Base-by-base conservation (phyloP, 2,797 vertebrate species). In the Peromyscus nudipes region DNA sequence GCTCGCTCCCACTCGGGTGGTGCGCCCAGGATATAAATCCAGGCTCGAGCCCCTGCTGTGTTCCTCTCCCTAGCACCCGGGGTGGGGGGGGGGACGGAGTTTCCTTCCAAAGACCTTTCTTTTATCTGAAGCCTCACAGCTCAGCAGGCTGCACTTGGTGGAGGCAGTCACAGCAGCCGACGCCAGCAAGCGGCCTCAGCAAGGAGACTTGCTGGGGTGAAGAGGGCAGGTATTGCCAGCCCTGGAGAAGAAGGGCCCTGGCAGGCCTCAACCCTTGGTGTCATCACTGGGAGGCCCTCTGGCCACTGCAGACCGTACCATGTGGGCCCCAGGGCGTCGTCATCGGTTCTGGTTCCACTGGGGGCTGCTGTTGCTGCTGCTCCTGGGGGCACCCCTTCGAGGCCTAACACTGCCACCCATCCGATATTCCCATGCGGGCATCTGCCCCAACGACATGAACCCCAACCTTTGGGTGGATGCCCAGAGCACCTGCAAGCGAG, bases 391-490 rank as follows among this genome's bases (percentile, higher is more conserved):
- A 21, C 98, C 98, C 77, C 98, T 98, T 60, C 97, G 92, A 96
- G 99, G 98, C 96, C 97, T 98, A 98, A 98, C 99, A 6, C 95
- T 99, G 29, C 98, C 99, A 2, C 99, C 99, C 1, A 96, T 99
- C 95, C 99, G 99, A 8, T 99, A 99, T 82, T 99, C 99, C 2
- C 99, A 99, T 2, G 99, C 99, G 5, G 99, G 99, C 86, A 99
- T 99, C 97, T 99, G 99, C 97, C 99, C 99, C 69, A 99, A 99
- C 98, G 99, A 99, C 97, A 99, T 99, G 99, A 99, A 99, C 98
- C 99, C 99, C 94, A 99, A 99, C 98, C 99, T 99, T 96, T 99
- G 99, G 99, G 99, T 99, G 87, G 99, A 99, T 1, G 99, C 99
- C 1, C 99, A 99, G 99, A 99, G 99, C 98, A 99, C 99, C 98